Evolutionary conservation across 2,888 invertebrate genomes (phyloP).

Genomic region (Pyrrhosoma nymphula): DNA sequence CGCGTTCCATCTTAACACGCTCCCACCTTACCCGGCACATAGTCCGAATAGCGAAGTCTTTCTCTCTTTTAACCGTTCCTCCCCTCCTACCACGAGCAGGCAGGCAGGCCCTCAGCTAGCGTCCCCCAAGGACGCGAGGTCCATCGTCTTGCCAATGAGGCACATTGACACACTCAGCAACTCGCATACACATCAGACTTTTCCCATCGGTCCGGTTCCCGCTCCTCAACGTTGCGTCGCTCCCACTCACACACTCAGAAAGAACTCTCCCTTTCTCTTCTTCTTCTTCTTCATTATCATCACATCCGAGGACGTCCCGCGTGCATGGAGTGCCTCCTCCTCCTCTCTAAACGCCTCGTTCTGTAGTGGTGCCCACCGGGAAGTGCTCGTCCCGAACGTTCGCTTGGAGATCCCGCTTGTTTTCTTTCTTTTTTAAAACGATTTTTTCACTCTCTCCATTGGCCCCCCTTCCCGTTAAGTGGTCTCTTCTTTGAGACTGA

Average conservation of each 20-base stretch:
- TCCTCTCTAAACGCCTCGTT: not conserved
- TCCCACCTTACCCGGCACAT: not conserved
- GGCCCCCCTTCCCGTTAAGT: not conserved
- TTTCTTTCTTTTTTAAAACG: not conserved
- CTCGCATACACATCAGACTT: not conserved
- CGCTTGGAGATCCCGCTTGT: not conserved
- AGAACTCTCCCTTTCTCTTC: not conserved
- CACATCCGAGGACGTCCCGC: not conserved
- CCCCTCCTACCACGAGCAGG: not conserved
- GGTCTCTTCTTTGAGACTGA: too few species aligned
- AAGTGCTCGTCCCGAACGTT: not conserved
- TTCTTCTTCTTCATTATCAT: too few species aligned
- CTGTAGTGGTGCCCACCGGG: too few species aligned
- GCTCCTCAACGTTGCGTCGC: not conserved
- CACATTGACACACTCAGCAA: not conserved
- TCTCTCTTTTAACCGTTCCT: not conserved
- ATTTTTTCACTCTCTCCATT: not conserved
- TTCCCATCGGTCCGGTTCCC: not conserved
- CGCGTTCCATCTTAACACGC: not conserved
- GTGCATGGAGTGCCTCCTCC: not conserved
- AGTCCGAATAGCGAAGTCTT: slow-evolving; percentile 11
- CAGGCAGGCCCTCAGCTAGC: not conserved
- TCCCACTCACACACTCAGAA: not conserved
- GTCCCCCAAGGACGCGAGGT: slow-evolving; percentile 9
- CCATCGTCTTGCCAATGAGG: not conserved